Evolutionary conservation across 2,113 vertebrate species (phyloP).

Genomic region (Mormyrus iriodes): DNA sequence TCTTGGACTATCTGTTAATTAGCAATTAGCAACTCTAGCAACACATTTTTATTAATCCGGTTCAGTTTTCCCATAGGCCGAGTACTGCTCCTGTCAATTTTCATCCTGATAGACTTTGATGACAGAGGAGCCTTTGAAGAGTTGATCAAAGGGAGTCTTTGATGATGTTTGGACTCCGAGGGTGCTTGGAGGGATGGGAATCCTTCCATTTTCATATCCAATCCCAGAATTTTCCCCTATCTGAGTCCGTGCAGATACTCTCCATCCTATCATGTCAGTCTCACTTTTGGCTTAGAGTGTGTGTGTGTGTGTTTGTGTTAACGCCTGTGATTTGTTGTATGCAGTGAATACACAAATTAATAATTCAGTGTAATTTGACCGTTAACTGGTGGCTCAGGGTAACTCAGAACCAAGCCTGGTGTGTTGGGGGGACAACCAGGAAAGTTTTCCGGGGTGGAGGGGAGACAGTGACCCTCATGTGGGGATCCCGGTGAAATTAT

Average conservation of each 20-base stretch:
- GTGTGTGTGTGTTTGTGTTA: constrained; percentile 21
- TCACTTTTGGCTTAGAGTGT: constrained; percentile 17
- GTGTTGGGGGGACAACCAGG: not conserved
- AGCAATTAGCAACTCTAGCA: constrained; percentile 55
- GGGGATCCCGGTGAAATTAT: not conserved
- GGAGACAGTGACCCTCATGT: not conserved
- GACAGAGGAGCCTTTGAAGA: constrained; percentile 40
- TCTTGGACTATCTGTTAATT: constrained; percentile 41
- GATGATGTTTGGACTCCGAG: constrained; percentile 51
- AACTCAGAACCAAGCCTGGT: not conserved
- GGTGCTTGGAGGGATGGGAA: constrained; percentile 46
- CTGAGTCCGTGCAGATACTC: not conserved
- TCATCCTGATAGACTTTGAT: constrained; percentile 41
- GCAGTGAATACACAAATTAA: not conserved
- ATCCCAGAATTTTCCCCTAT: not conserved
- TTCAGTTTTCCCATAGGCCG: constrained; percentile 40
- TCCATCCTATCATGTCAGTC: not conserved
- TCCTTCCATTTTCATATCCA: not conserved
- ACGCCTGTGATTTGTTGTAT: not conserved
- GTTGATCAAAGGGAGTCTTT: constrained; percentile 42
- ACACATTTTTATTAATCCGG: constrained; percentile 33
- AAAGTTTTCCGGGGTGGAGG: not conserved
- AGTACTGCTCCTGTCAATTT: constrained; percentile 33
- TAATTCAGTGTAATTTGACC: not conserved
- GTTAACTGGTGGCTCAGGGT: not conserved